phyloP scores from a whole-genome alignment of 2,797 vertebrate species.

The Sebastes matsubarae region DNA sequence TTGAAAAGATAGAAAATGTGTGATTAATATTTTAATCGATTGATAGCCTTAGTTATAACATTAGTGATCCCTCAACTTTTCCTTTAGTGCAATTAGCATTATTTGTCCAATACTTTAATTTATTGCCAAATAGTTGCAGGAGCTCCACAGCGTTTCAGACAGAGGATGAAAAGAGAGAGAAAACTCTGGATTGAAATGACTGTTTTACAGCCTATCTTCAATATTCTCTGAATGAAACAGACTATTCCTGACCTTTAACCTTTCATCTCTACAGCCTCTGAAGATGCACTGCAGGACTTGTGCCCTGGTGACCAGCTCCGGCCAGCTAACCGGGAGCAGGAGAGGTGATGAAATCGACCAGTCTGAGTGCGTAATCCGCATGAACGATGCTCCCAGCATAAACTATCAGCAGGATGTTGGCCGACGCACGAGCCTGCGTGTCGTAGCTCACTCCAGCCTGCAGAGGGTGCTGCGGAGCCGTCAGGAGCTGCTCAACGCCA shows the following conservation, averaged over 20 bases:
- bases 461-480: constrained; percentile 88
- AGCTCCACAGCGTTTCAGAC: no score
- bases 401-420: constrained; percentile 87
- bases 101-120: no score
- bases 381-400: constrained; percentile 90
- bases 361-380: constrained; percentile 90
- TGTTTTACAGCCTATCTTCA: not conserved
- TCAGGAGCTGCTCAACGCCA: constrained; percentile 87
- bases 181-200: not conserved
- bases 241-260: constrained; percentile 7
- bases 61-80: no score
- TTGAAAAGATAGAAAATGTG: no score
- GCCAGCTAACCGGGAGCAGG: constrained; percentile 85
- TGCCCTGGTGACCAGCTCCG: constrained; percentile 91
- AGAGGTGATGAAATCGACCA: constrained; percentile 86
- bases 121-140: no score
- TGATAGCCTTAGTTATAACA: no score
- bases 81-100: no score
- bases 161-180: no score
- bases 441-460: constrained; percentile 92
- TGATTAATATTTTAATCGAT: no score
- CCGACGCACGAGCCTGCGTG: constrained; percentile 86
- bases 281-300: constrained; percentile 90
- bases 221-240: not conserved
- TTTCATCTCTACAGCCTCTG: constrained; percentile 81